Base-by-base conservation (phyloP, 1,140 invertebrate species). In the Anastatus disparis region DNA sequence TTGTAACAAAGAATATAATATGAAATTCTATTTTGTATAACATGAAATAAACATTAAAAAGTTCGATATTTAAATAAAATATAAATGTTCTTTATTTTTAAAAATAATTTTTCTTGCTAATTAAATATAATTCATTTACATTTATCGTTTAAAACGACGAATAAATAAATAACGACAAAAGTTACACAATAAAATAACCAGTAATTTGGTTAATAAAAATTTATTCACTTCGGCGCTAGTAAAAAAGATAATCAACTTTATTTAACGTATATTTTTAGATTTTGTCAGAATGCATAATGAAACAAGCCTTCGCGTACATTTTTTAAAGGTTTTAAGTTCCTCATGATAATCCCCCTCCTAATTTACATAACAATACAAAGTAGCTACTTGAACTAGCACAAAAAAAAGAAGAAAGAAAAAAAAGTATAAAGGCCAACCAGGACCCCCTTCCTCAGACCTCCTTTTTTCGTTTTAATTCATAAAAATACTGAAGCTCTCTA, bases 401-500 rank as follows among this genome's bases (percentile, higher is more conserved):
- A 64, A 48, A 56, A 59, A 55, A 64, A 12, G 46, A 46, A 44
- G 24, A 64, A n/a, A 22, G 56, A 35, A 65, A 17, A 70, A 42
- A 58, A 42, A 31, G 31, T 35, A 4, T n/a, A n/a, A 17, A 31
- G n/a, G 29, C 35, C 48, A 22, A 40, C n/a, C 12, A 27, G 42
- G 58, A 42, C 74, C 72, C 75, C 74, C 74, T 74, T 74, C 71
- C 70, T 70, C 73, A n/a, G 58, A 42, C 74, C 72, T 75, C 74
- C 74, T 74, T 74, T 70, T 69, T 70, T 72, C 71, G 76, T 72
- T 76, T 78, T 77, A 78, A 79, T 78, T 78, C 76, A 79, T 75
- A 80, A 77, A 78, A 80, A 80, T 78, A 78, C 76, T 78, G 58
- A 52, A 72, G 62, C 70, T 71, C 48, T n/a, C n/a, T n/a, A n/a